phyloP scores from a whole-genome alignment of 2,888 invertebrate species.

The Tillus elongatus region DNA sequence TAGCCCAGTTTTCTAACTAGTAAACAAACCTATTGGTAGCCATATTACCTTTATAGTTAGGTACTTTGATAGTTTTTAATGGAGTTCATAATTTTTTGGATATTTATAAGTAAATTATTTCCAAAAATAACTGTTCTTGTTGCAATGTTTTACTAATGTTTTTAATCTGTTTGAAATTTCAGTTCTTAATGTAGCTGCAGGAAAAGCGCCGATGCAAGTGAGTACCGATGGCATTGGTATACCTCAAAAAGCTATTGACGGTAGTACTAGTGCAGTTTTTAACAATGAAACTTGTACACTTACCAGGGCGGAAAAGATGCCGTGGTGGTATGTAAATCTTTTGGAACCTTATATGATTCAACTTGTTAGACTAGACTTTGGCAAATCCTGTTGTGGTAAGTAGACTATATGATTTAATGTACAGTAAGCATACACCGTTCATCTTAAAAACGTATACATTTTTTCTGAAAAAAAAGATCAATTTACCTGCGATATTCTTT shows the following conservation, averaged over 20 bases:
- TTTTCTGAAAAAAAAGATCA: too few relatives aligned
- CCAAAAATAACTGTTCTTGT: too few relatives aligned
- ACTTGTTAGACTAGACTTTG: constrained; percentile 81
- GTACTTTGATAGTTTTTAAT: too few relatives aligned
- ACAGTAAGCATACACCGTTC: background rate
- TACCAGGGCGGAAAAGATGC: constrained; percentile 71
- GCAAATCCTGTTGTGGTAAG: constrained; percentile 85
- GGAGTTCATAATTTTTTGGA: too few relatives aligned
- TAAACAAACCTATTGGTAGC: too few relatives aligned
- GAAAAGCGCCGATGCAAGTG: constrained; percentile 91
- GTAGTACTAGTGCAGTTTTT: constrained; percentile 76
- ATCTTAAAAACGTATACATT: too few relatives aligned
- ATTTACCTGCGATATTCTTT: too few relatives aligned
- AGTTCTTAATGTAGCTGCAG: constrained; percentile 90
- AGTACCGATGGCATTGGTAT: constrained; percentile 75
- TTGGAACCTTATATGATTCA: constrained; percentile 93
- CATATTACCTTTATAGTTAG: too few relatives aligned
- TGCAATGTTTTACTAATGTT: too few relatives aligned
- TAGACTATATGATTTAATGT: constrained; percentile 20
- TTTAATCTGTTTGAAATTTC: too few relatives aligned
- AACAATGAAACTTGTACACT: constrained; percentile 79
- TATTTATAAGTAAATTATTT: too few relatives aligned
- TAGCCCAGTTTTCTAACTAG: too few relatives aligned
- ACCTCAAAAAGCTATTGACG: constrained; percentile 85
- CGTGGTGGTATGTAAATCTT: constrained; percentile 94